Evolutionary conservation across 2,113 vertebrate genomes (phyloP).

Genomic region (Hypocryptadius cinnamomeus): DNA sequence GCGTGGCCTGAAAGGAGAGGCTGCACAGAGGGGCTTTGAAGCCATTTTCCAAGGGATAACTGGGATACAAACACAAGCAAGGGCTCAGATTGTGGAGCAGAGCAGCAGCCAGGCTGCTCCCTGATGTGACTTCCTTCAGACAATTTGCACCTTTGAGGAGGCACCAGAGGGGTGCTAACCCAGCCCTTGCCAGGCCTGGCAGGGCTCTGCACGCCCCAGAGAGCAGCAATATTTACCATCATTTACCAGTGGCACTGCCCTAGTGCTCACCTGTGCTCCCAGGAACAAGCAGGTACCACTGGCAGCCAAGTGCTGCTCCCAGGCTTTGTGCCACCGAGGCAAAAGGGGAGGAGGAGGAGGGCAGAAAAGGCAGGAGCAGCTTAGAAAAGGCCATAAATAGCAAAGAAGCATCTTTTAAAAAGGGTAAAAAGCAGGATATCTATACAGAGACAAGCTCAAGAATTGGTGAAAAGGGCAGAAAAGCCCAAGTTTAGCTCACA

Average conservation of each 20-base stretch:
- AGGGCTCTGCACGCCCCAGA: background rate
- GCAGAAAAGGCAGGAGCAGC: background rate
- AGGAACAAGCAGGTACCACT: fast-evolving
- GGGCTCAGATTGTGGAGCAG: background rate
- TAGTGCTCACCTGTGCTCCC: fast-evolving
- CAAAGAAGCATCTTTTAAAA: background rate
- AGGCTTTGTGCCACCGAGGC: background rate
- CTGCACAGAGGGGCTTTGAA: background rate
- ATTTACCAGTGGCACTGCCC: background rate
- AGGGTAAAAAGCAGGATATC: background rate
- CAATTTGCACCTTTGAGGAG: background rate
- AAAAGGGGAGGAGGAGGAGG: background rate
- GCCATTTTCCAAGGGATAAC: background rate
- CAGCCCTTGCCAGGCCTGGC: background rate
- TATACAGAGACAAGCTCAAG: background rate
- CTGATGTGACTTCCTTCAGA: background rate
- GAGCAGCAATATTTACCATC: fast-evolving
- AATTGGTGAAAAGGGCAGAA: background rate
- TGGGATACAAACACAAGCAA: background rate
- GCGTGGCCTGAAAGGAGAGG: fast-evolving
- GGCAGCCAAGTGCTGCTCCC: background rate
- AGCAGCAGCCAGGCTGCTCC: background rate
- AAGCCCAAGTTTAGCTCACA: background rate
- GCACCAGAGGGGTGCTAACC: background rate
- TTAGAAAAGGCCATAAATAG: background rate